Base-by-base conservation (phyloP, 2,888 invertebrate species). In the Amphipyra berbera region DNA sequence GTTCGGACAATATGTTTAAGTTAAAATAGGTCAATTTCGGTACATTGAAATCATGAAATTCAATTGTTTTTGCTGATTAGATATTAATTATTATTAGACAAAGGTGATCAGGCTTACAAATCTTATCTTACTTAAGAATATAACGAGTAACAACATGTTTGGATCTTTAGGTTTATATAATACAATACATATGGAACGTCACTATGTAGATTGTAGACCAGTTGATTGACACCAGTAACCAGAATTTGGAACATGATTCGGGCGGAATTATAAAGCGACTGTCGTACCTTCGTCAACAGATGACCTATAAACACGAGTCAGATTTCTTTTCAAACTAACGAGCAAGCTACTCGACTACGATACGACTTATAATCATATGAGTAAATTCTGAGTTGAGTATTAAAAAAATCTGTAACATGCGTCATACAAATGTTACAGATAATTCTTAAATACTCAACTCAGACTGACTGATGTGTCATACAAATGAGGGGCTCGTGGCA, bases 211-310 rank as follows among this genome's bases (percentile, higher is more conserved):
- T 14, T 21, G 21, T 35, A 46, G 15, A 37, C 21, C n/a, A 49
- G 41, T 64, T 59, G 56, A 65, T 53, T 65, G 71, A 68, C 56
- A 65, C 27, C 21, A 48, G 40, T 48, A 48, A 54, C 46, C 48
- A 13, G 37, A 56, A 54, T 65, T 41, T 42, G 14, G 49, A 61
- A 75, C 73, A 73, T 60, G 75, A 62, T 62, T 60, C 15, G 54
- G 73, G 71, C 21, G 75, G 76, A 49, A 56, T 56, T 56, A 50
- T 75, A 47, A 56, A 57, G 41, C 59, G 35, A 9, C 33, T 47
- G 61, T 55, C 54, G 54, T 15, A 58, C 58, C 68, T 42, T 48
- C 40, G 46, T 61, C 55, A 73, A 41, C 47, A 41, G 6, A 52
- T 53, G 61, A 55, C 58, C 55, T 48, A 14, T 42, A 58, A 44